Percentiles rank a stretch among this genome's conserved stretches.
These are phyloP conservation scores for Candoia aspera DNA, from an alignment of 2,113 vertebrate species.

Conservation along the genomic window DNA sequence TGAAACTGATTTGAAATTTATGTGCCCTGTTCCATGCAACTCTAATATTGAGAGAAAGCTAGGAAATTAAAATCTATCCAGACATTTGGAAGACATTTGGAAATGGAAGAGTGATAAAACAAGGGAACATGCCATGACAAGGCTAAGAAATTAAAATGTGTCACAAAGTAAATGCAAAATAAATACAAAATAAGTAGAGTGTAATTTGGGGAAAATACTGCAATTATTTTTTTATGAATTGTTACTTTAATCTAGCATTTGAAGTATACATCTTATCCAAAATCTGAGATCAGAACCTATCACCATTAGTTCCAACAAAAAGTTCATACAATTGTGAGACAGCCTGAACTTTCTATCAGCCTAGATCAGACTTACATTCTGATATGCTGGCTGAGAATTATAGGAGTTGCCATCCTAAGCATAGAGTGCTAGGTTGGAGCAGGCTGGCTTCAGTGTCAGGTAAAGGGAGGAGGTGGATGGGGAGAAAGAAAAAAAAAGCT, in stretches of 20 bases:
- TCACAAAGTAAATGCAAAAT: not conserved
- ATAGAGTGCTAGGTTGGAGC: no score
- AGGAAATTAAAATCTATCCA: not conserved
- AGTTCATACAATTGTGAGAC: not conserved
- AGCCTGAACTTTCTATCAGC: not conserved
- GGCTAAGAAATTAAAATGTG: not conserved
- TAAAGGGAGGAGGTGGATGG: not conserved
- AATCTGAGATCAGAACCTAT: not conserved
- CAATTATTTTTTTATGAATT: not conserved
- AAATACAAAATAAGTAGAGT: not conserved
- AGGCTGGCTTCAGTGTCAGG: not conserved
- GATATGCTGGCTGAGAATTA: not conserved
- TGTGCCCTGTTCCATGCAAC: not conserved
- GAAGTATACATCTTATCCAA: not conserved
- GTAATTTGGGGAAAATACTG: not conserved
- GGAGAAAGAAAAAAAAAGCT: not conserved
- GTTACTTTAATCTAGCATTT: not conserved
- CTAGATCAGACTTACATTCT: not conserved
- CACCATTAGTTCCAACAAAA: not conserved
- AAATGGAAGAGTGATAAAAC: not conserved
- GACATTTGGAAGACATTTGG: not conserved
- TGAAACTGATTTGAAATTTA: not conserved
- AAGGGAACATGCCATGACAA: not conserved
- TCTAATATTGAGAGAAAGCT: not conserved
- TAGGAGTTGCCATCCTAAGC: not conserved